Conservation (phyloP, 2,797 vertebrate species). For the Muscicapa comitata region DNA sequence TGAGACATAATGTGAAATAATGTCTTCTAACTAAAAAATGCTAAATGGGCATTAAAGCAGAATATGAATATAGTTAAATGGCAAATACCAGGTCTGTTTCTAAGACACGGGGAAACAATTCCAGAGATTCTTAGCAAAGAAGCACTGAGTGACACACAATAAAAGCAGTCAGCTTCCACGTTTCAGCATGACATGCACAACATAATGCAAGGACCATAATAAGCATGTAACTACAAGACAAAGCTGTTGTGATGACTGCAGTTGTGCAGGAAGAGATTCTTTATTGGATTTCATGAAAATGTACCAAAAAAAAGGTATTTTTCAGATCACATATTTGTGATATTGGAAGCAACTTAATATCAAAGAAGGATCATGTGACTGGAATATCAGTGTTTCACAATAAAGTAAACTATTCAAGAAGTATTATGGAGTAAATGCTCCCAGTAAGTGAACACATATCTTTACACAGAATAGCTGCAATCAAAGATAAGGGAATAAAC, state of each 20-base stretch:
- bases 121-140: slow-evolving; percentile 18
- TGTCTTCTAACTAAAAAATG: slow-evolving; percentile 14
- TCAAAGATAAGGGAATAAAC: background rate
- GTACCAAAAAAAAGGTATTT: background rate
- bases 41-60: background rate
- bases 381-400: background rate
- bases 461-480: background rate
- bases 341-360: background rate
- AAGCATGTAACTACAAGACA: background rate
- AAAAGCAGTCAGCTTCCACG: background rate
- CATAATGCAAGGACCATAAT: slow-evolving; percentile 8
- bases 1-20: background rate
- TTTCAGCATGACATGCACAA: slow-evolving; percentile 1
- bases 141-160: background rate
- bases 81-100: slow-evolving; percentile 10
- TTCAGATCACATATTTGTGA: background rate
- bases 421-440: background rate
- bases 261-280: background rate
- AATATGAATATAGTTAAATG: background rate
- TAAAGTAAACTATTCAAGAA: background rate
- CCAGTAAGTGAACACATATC: background rate
- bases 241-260: background rate
- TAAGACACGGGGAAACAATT: background rate
- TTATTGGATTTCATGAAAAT: background rate
- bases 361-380: background rate